Conservation (phyloP, 35 echinoderm and acorn worm species). For the Ptychodera flava region DNA sequence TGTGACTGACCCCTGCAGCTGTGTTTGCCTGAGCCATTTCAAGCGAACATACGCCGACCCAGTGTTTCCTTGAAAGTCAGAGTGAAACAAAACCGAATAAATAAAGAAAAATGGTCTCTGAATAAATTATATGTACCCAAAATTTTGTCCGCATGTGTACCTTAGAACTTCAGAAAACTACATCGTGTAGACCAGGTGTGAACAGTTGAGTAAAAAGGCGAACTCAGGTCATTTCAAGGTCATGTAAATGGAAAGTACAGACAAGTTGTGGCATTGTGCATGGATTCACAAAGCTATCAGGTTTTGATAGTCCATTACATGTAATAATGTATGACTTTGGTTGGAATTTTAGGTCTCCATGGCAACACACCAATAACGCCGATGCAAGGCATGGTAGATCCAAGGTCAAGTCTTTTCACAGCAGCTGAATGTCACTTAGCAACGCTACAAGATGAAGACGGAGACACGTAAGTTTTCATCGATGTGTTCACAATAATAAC, state of each 20-base stretch:
- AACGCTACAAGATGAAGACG: conserved; percentile 10
- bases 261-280: neutral
- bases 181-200: neutral
- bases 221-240: neutral
- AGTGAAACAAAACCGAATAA: too few species aligned
- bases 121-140: too few species aligned
- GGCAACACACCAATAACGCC: neutral
- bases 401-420: neutral
- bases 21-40: too few species aligned
- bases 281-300: neutral
- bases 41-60: too few species aligned
- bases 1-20: too few species aligned
- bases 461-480: conserved; percentile 19
- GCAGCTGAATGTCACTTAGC: conserved; percentile 7
- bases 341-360: neutral
- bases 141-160: too few species aligned
- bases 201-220: neutral
- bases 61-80: too few species aligned
- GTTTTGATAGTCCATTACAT: neutral
- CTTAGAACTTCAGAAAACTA: neutral
- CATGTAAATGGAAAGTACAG: neutral
- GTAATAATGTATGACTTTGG: neutral
- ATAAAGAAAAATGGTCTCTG: too few species aligned
- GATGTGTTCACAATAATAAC: too few species aligned
- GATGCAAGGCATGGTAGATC: neutral